These are phyloP conservation scores for Melanchra persicariae DNA, from an alignment of 2,888 invertebrate genomes.

Conservation along the genomic window DNA sequence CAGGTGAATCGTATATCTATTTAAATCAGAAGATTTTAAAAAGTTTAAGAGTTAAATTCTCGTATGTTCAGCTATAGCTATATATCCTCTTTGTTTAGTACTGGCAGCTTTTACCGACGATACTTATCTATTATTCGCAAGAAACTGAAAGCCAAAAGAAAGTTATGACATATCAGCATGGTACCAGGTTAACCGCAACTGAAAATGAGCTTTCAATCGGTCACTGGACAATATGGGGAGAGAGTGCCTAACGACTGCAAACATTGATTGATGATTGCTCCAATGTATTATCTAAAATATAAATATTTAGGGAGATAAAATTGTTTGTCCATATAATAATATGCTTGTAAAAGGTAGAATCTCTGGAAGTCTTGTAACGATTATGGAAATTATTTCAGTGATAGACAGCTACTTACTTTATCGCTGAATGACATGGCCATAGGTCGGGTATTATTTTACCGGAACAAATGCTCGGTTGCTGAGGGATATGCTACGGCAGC, in stretches of 20 bases:
- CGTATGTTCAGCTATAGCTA: too few relatives aligned
- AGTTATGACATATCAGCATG: too few relatives aligned
- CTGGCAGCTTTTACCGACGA: background rate
- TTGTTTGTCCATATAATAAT: background rate
- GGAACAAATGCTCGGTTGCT: background rate
- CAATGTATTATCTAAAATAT: background rate
- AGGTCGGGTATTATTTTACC: background rate
- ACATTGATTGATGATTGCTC: background rate
- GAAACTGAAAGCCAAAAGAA: slow-evolving; percentile 9
- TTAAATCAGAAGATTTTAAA: too few relatives aligned
- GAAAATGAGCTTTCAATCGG: background rate
- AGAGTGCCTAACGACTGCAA: background rate
- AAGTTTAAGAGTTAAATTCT: too few relatives aligned
- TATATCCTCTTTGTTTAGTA: background rate
- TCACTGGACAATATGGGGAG: background rate
- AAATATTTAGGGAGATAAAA: too few relatives aligned
- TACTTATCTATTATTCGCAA: background rate
- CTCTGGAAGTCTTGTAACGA: too few relatives aligned
- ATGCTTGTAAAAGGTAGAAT: too few relatives aligned
- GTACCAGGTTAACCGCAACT: background rate
- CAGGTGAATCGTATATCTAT: too few relatives aligned
- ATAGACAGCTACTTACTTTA: too few relatives aligned
- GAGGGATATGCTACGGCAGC: background rate
- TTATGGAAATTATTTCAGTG: too few relatives aligned
- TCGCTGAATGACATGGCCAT: too few relatives aligned